Base-by-base conservation (phyloP, 2,113 vertebrate species). In the Spilogale gracilis region DNA sequence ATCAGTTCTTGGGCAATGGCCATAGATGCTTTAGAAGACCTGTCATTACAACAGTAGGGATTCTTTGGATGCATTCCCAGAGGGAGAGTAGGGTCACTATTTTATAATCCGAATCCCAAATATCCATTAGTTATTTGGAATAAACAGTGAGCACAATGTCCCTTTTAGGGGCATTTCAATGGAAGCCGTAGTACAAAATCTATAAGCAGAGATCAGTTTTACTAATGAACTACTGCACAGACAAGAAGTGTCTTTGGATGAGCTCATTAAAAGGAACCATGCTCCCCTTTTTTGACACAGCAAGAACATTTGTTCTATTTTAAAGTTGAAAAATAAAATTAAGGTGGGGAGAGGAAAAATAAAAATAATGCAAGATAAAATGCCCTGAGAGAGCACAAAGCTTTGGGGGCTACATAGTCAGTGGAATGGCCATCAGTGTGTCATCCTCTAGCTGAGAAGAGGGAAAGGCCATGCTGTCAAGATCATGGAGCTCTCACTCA, bases 221-320 rank as follows among this genome's bases (percentile, higher is more conserved):
- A 63, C 67, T 78, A 45, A 71, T 89, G 25, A 89, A 30, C 63
- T 56, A 56, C 52, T 85, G 5, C 30, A 54, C 60, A 14, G 52
- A 85, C 11, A 80, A 61, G 82, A 61, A 79, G 21, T 94, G 11
- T 93, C 73, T 32, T 91, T 30, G 1, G 13, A 38, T 71, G 32
- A 60, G 6, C 17, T 96, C 89, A 81, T 81, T 83, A 61, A 69
- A 78, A 97, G 67, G 32, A 84, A 56, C 9, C 5, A 58, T 32
- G 3, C 78, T 93, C 65, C 54, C 21, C 85, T 83, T 94, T 85
- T 89, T 96, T 94, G 56, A 81, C 23, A 83, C 43, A 21, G n/a
- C 87, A 95, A 67, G 48, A 89, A 81, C 12, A 50, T 78, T 85
- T n/a, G 80, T 73, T 95, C 13, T 92, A n/a, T 91, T 71, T 96